Conservation (phyloP, 2,888 invertebrate genomes). For the Spicauda simplicius region DNA sequence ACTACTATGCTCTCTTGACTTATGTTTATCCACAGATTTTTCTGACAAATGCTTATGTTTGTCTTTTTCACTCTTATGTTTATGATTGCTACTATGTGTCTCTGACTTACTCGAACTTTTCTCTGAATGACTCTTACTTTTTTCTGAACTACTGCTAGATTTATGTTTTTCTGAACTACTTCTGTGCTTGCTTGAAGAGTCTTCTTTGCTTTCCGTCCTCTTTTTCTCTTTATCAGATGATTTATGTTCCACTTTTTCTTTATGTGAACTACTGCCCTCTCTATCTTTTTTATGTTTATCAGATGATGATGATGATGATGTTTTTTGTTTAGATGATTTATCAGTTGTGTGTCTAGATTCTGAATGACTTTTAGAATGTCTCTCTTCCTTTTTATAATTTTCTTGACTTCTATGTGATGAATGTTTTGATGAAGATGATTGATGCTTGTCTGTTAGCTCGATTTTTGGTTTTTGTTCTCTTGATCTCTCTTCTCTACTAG, state of each 20-base stretch:
- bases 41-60: constrained; percentile 60
- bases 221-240: constrained; percentile 27
- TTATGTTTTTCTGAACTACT: constrained; percentile 42
- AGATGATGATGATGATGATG: constrained; percentile 14
- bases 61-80: constrained; percentile 46
- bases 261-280: constrained; percentile 30
- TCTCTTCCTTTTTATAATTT: constrained; percentile 54
- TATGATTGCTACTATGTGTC: constrained; percentile 53
- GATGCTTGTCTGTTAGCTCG: constrained; percentile 49
- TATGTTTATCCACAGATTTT: constrained; percentile 59
- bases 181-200: constrained; percentile 33
- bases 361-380: constrained; percentile 53
- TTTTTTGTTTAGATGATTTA: constrained; percentile 54
- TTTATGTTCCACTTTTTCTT: constrained; percentile 28
- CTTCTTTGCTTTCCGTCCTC: constrained; percentile 20
- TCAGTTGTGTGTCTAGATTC: constrained; percentile 56
- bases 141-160: constrained; percentile 44
- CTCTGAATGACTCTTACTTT: constrained; percentile 44
- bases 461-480: constrained; percentile 50
- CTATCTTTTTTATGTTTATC: constrained; percentile 38
- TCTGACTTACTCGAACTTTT: constrained; percentile 54
- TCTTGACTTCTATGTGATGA: constrained; percentile 52
- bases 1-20: constrained; percentile 62
- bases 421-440: constrained; percentile 55
- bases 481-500: constrained; percentile 62